Conservation (phyloP, 1,140 invertebrate species). For the Nymphalis io region DNA sequence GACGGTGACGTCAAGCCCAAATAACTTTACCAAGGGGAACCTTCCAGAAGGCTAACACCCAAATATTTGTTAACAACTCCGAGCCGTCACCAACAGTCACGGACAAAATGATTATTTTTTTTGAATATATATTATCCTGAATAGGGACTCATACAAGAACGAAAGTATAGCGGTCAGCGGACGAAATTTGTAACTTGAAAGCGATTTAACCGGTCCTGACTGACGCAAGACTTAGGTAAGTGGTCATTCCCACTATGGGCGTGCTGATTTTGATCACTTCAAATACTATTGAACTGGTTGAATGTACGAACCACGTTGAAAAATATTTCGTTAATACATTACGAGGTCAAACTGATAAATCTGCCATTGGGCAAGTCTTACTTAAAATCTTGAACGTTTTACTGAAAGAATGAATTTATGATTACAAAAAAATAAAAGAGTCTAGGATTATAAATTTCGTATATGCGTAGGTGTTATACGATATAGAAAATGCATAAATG, state of each 20-base stretch:
- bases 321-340: not conserved
- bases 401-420: too few relatives aligned
- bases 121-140: constrained; percentile 1
- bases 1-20: constrained; percentile 3
- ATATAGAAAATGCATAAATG: too few relatives aligned
- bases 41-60: constrained; percentile 14
- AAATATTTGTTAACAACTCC: constrained; percentile 4
- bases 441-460: too few relatives aligned
- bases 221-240: constrained; percentile 5
- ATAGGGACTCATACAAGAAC: constrained; percentile 11
- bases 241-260: constrained; percentile 8
- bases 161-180: not conserved
- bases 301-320: not conserved
- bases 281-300: constrained; percentile 6
- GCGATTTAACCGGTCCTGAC: constrained; percentile 5
- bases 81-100: constrained; percentile 7
- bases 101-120: not conserved
- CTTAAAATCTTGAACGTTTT: too few relatives aligned
- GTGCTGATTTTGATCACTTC: constrained; percentile 7
- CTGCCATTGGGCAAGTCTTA: not conserved
- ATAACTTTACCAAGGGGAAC: constrained; percentile 6
- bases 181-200: constrained; percentile 11
- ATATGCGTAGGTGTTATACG: too few relatives aligned
- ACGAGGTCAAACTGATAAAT: not conserved
- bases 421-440: too few relatives aligned